These are phyloP conservation scores for Geotrypetes seraphini DNA, from an alignment of 2,797 vertebrate genomes.

Conservation along the genomic window DNA sequence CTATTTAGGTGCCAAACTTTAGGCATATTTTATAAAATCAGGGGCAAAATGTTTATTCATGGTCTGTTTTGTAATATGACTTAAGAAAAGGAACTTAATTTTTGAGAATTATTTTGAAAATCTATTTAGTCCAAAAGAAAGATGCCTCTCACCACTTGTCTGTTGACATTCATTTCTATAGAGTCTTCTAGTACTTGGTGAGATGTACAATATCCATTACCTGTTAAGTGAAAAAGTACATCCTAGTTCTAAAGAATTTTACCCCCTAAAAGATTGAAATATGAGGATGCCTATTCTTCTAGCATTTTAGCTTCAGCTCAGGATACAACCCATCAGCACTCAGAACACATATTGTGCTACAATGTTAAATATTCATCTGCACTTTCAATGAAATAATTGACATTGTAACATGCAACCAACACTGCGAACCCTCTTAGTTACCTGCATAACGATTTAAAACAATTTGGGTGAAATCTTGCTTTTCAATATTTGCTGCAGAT, in stretches of 20 bases:
- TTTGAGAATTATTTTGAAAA: no score
- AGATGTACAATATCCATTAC: conserved; percentile 14
- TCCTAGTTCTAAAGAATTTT: conserved; percentile 28
- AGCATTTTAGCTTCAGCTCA: conserved; percentile 5
- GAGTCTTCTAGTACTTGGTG: no score
- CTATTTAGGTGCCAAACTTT: no score
- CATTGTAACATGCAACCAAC: background rate
- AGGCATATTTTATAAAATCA: no score
- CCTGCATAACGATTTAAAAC: no score
- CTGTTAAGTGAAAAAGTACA: conserved; percentile 20
- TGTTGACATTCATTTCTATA: no score
- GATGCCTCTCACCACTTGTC: no score
- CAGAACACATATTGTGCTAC: conserved; percentile 1
- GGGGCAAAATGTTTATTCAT: no score
- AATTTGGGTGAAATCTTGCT: background rate
- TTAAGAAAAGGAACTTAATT: no score
- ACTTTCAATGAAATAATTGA: conserved; percentile 2
- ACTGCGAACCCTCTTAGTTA: background rate
- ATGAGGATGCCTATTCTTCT: conserved; percentile 18
- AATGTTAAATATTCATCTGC: background rate
- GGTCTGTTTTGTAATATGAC: no score
- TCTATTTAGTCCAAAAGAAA: no score
- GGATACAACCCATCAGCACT: background rate
- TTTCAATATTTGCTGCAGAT: background rate
- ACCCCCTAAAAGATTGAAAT: no score